Evolutionary conservation across 1,140 invertebrate species (phyloP), one percentile per base, ranked within the genome.

Genomic region (Babylonia areolata): DNA sequence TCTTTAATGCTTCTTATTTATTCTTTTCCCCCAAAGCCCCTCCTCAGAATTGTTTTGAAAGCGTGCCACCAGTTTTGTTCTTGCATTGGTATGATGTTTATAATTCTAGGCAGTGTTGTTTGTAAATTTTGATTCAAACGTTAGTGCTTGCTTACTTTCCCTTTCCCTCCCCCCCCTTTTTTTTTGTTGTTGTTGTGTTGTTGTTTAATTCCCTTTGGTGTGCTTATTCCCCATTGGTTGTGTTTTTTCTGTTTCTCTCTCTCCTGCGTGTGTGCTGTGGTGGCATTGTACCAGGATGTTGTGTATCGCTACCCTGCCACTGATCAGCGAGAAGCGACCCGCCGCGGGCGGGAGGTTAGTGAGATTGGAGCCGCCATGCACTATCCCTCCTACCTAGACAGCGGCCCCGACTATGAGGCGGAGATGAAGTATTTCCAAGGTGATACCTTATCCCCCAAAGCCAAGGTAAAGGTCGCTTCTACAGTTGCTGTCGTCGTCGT

Each of bases 361-460:
- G 91, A 92, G 85, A 91, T 93, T 37, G 90, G 91, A 17, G 87
- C 89, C 40, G 82, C 88, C 40, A 91, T 93, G 90, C 88, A 89
- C 64, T 93, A 93, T 81, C 92, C 92, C 33, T 91, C 92, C 39
- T 93, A 93, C 87, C 86, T 93, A 81, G 92, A 93, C 86, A 88
- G 89, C 79, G 90, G 87, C 64, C 92, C 92, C 35, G 91, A 93
- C 88, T 93, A 93, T 87, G 92, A 93, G 77, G 90, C 90, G 37
- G 92, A 93, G 88, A 93, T 93, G 92, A 88, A 89, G 87, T 93
- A 93, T 89, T 92, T 91, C 88, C 90, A 89, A 58, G 92, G 91
- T 28, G 92, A 93, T 81, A 90, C 91, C 39, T 87, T 93, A 28
- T 91, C 92, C 79, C 92, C 92, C 5, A 89, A 89, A 81, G 88